Evolutionary conservation across 2,888 invertebrate species (phyloP).

Genomic region (Pseudoips prasinana): DNA sequence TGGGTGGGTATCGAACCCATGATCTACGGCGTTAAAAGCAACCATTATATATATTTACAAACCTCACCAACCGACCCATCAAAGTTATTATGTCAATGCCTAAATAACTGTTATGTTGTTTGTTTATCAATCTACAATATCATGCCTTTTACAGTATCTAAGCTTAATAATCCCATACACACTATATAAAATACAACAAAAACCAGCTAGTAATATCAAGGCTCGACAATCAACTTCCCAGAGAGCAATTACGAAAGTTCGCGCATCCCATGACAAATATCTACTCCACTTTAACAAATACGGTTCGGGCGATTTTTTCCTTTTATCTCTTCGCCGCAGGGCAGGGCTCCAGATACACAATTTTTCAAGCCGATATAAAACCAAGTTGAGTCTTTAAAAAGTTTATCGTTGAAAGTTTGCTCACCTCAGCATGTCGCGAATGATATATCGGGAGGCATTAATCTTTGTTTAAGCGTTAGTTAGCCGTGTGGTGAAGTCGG

Average conservation of each 20-base stretch:
- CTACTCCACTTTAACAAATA: conserved; percentile 73
- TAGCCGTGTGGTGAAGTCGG: conserved; percentile 46
- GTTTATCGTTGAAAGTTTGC: conserved; percentile 76
- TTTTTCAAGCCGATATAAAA: conserved; percentile 77
- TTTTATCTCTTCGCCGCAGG: conserved; percentile 73
- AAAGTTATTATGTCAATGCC: too few relatives aligned
- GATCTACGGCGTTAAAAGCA: too few relatives aligned
- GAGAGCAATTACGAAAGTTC: conserved; percentile 74
- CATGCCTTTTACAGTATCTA: too few relatives aligned
- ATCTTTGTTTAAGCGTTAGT: conserved; percentile 72
- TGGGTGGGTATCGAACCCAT: too few relatives aligned
- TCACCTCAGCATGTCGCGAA: conserved; percentile 63
- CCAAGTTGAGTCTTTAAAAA: conserved; percentile 78
- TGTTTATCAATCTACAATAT: too few relatives aligned
- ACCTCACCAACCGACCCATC: too few relatives aligned
- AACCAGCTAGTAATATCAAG: conserved; percentile 14
- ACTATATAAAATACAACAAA: too few relatives aligned
- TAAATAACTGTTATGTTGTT: too few relatives aligned
- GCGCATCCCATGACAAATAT: conserved; percentile 68
- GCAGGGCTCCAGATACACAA: conserved; percentile 68
- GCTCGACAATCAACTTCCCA: conserved; percentile 45
- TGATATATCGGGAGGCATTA: conserved; percentile 74
- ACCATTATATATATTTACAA: too few relatives aligned
- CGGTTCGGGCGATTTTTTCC: conserved; percentile 63
- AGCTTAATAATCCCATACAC: too few relatives aligned